These are phyloP conservation scores for Chirona hameri DNA, from an alignment of 2,888 invertebrate species.

Conservation along the genomic window DNA sequence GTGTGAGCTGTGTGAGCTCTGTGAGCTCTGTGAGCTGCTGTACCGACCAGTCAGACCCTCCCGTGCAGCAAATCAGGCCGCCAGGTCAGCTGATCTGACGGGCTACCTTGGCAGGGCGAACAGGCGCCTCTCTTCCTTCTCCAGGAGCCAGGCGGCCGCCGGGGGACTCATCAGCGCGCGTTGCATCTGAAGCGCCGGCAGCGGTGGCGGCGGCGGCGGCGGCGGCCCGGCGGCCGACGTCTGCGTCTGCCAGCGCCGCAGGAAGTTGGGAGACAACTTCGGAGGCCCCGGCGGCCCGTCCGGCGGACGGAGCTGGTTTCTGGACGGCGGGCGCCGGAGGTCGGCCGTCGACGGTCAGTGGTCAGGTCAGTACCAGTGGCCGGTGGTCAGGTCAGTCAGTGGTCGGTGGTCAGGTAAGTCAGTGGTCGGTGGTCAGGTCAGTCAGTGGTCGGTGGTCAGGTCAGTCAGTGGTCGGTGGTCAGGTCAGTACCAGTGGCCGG, in stretches of 20 bases:
- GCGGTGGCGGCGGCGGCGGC: not conserved
- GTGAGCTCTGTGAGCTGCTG: no score
- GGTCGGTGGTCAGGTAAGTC: not conserved
- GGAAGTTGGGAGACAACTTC: not conserved
- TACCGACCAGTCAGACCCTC: no score
- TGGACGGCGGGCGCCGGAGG: not conserved
- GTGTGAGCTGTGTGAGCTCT: no score
- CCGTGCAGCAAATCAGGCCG: no score
- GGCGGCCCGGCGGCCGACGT: not conserved
- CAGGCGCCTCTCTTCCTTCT: not conserved
- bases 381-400: not conserved
- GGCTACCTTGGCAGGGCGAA: conserved; percentile 8
- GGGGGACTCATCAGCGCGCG: not conserved
- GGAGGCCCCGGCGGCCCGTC: not conserved
- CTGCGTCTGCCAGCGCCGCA: not conserved
- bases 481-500: no score
- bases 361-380: no score
- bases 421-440: no score
- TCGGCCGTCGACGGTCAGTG: not conserved
- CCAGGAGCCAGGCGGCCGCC: not conserved
- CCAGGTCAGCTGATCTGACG: not conserved
- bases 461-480: not conserved
- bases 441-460: not conserved
- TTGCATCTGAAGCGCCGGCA: not conserved
- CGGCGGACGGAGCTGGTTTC: not conserved